Evolutionary conservation across 2,113 vertebrate species (phyloP), one percentile per base, ranked within the genome.

Genomic region (Macquaria australasica): DNA sequence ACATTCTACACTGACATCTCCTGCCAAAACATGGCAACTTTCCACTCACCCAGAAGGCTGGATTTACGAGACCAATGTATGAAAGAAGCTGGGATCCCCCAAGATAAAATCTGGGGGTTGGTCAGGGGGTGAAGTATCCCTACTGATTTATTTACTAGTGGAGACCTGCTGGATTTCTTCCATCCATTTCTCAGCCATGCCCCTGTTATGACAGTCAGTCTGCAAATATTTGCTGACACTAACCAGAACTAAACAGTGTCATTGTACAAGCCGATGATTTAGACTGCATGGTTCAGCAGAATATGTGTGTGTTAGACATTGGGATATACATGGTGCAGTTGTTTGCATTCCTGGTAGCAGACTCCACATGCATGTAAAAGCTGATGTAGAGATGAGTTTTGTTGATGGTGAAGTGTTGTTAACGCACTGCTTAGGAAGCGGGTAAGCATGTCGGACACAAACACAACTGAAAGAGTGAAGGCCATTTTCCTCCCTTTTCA

Each of bases 171-270:
- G 85, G 90, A 88, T 94, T 90, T 91, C 82, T 87, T 88, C 92
- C 93, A 91, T 92, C 89, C 93, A 93, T 94, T 92, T 89, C 83
- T 93, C 89, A 92, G 94, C 90, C 87, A 82, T 94, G 91, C 92
- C 94, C 91, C 95, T 96, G 96, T 95, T 96, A 95, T 96, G 95
- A 96, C 95, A 93, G 91, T 81, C 87, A 93, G 95, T 95, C 94
- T 93, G 95, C 95, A 96, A 96, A 96, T 96, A 95, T 96, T 96
- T 96, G 95, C 95, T 95, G 95, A 96, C 93, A 91, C 87, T 93
- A 95, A 94, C 92, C 95, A 96, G 95, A 96, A 80, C 92, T 93
- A 95, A 96, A 96, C 93, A 93, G 88, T 95, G 95, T 94, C 93
- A 95, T 94, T 90, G 92, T 90, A 89, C 87, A 77, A 87, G 92